phyloP scores from a whole-genome alignment of 2,888 invertebrate genomes.

The Gryllus longicercus region DNA sequence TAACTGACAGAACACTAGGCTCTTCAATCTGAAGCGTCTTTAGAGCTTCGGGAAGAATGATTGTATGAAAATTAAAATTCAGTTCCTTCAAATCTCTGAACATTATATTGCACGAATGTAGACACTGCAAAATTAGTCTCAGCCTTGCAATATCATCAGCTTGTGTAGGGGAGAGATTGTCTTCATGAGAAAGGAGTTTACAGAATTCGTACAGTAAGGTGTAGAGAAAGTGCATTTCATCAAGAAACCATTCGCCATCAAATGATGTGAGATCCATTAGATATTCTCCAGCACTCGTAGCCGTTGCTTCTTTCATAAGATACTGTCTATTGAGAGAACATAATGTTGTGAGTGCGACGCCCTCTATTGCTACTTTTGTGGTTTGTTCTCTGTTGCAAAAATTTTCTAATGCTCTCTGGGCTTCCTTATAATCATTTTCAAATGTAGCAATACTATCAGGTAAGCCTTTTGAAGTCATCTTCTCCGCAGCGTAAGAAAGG shows the following conservation, averaged over 20 bases:
- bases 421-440: conserved; percentile 61
- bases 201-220: conserved; percentile 61
- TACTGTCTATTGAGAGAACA: conserved; percentile 71
- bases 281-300: conserved; percentile 66
- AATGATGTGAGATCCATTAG: conserved; percentile 74
- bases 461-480: conserved; percentile 53
- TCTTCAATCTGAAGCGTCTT: conserved; percentile 77
- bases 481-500: conserved; percentile 51
- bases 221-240: conserved; percentile 73
- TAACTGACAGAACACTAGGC: conserved; percentile 65
- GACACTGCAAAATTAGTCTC: conserved; percentile 58
- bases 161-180: no score
- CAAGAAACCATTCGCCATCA: conserved; percentile 84
- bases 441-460: conserved; percentile 50
- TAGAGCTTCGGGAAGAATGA: conserved; percentile 77
- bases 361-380: conserved; percentile 61
- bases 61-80: conserved; percentile 77
- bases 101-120: conserved; percentile 66
- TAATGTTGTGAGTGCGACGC: conserved; percentile 69
- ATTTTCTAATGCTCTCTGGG: conserved; percentile 57
- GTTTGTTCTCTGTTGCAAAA: conserved; percentile 61
- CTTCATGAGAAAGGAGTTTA: conserved; percentile 50
- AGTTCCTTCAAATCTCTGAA: conserved; percentile 70
- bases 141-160: conserved; percentile 38
- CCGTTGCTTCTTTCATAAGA: conserved; percentile 75